Conservation (phyloP, 2,113 vertebrate species). For the Perccottus glenii region DNA sequence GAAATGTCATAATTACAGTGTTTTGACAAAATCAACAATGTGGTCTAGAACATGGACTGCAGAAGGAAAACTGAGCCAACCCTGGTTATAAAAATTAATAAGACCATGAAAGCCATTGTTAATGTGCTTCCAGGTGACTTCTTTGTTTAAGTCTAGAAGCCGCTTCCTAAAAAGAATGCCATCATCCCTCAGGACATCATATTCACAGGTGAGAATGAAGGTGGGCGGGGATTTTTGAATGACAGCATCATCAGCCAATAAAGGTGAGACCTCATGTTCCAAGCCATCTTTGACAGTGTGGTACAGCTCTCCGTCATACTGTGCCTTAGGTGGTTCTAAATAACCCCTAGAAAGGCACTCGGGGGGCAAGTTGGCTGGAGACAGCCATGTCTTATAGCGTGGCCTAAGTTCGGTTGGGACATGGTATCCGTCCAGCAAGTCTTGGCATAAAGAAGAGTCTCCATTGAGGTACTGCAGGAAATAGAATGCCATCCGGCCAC, state of each 20-base stretch:
- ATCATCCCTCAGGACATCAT: slow-evolving; percentile 83
- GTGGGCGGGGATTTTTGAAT: slow-evolving; percentile 74
- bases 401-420: slow-evolving; percentile 75
- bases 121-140: slow-evolving; percentile 82
- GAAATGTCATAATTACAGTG: slow-evolving; percentile 32
- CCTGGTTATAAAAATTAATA: slow-evolving; percentile 70
- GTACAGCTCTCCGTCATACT: slow-evolving; percentile 70
- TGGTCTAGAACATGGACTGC: slow-evolving; percentile 73
- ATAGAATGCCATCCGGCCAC: slow-evolving; percentile 67
- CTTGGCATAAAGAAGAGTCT: slow-evolving; percentile 56
- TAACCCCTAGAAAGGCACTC: slow-evolving; percentile 75
- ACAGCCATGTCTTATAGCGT: slow-evolving; percentile 79
- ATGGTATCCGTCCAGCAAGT: slow-evolving; percentile 75
- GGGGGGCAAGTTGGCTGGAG: slow-evolving; percentile 76
- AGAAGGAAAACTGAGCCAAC: slow-evolving; percentile 75
- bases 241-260: slow-evolving; percentile 73
- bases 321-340: not conserved
- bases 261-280: slow-evolving; percentile 71
- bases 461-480: slow-evolving; percentile 74
- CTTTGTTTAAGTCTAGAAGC: slow-evolving; percentile 78
- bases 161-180: slow-evolving; percentile 85
- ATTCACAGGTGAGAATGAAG: slow-evolving; percentile 87
- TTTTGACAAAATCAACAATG: slow-evolving; percentile 78
- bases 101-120: slow-evolving; percentile 83
- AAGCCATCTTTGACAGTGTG: slow-evolving; percentile 57